Percentiles rank a stretch among this genome's conserved stretches.
These are phyloP conservation scores for Zhuqinia jingwanae DNA, from an alignment of 2,888 invertebrate species.

Conservation along the genomic window DNA sequence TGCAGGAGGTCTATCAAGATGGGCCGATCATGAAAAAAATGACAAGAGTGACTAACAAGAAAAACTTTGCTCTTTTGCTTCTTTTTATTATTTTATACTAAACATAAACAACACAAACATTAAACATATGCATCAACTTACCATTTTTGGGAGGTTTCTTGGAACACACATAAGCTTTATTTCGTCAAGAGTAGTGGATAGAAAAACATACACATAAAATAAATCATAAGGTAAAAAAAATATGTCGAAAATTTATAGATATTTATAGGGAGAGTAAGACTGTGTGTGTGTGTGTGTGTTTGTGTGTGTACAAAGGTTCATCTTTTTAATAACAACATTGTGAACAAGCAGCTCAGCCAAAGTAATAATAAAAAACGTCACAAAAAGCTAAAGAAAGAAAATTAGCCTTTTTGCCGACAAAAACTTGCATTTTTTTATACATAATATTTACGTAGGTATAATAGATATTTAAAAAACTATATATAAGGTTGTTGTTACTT, in stretches of 20 bases:
- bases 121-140: conserved; percentile 22
- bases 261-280: too few relatives aligned
- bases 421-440: conserved; percentile 1
- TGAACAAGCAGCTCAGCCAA: conserved; percentile 4
- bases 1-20: conserved; percentile 74
- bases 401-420: conserved; percentile 62
- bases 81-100: conserved; percentile 62
- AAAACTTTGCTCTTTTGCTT: conserved; percentile 64
- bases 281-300: conserved; percentile 46
- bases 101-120: conserved; percentile 35
- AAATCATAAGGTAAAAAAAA: conserved; percentile 24
- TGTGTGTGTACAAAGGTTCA: conserved; percentile 40
- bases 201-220: conserved; percentile 11
- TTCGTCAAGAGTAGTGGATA: neutral
- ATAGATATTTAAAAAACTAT: neutral
- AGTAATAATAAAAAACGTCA: conserved; percentile 48
- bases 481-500: neutral
- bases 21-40: conserved; percentile 70
- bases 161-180: conserved; percentile 8
- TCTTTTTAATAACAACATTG: conserved; percentile 14
- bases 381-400: conserved; percentile 52
- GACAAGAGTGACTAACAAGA: conserved; percentile 68
- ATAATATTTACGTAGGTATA: neutral
- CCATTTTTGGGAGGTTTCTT: conserved; percentile 7
- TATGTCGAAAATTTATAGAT: neutral